Evolutionary conservation across 2,888 invertebrate genomes (phyloP), one percentile per base, ranked within the genome.

Genomic region (Pandemis cinnamomeana): DNA sequence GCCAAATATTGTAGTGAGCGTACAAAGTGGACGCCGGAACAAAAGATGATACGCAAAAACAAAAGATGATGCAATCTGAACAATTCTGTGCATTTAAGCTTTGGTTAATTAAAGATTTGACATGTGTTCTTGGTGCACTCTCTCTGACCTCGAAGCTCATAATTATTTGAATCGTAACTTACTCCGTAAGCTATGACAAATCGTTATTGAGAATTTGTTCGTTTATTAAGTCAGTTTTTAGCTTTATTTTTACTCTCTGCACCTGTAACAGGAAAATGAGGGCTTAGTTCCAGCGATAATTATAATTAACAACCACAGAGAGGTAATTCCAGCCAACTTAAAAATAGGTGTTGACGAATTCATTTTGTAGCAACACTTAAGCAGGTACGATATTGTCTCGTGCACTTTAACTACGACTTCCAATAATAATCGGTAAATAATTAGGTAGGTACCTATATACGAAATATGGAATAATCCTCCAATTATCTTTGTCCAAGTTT

Each of bases 1-100:
- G 70, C 66, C 73, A 66, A 74, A 53, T 70, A 66, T 60, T 46
- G 60, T 51, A 69, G 51, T 7, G 67, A 41, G 70, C 62, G 27
- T 36, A 36, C 27, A 13, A 1, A 51, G n/a, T 13, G 48, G 6
- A 11, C 46, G 10, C 46, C 46, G 8, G 8, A 46, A 46, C 27
- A 2, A 20, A 20, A 20, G 20, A 4, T 36, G 2, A 36, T 36
- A 46, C 46, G 10, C 46, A 10, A 10, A 46, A 46, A 8, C 3
- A 11, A 11, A 46, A 10, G 10, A 11, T 10, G 4, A 3, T 46
- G 4, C 11, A 46, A 10, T 46, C 10, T 46, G 4, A 36, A 4
- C 27, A 36, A 36, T 36, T 36, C 2, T 44, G 8, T 44, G 44
- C 44, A 42, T 42, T 42, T 42, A 36, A 36, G 27, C 2, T 44